A percentile compares a stretch with the other conserved stretches of the same genome.
Conservation (phyloP, 2,888 invertebrate genomes). For the Rhodophaea formosa region DNA sequence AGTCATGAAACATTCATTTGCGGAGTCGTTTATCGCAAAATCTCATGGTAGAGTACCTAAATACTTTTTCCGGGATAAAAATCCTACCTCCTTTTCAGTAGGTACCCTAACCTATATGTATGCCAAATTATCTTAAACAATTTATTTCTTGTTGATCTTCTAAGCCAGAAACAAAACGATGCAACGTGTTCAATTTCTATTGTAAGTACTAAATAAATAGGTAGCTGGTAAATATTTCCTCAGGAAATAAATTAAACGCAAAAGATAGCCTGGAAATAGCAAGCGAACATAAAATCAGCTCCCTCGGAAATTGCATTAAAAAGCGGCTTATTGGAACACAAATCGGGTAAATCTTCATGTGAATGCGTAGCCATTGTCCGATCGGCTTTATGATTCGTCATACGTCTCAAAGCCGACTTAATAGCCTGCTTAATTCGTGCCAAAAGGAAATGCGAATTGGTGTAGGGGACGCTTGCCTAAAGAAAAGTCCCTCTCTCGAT, state of each 20-base stretch:
- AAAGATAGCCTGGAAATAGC: slow-evolving; percentile 33
- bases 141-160: too few species aligned
- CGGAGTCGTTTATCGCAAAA: too few species aligned
- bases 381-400: slow-evolving; percentile 71
- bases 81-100: too few species aligned
- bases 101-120: too few species aligned
- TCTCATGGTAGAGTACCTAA: too few species aligned
- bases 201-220: not conserved
- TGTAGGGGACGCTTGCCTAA: slow-evolving; percentile 56
- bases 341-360: slow-evolving; percentile 54
- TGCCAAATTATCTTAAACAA: too few species aligned
- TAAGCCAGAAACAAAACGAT: too few species aligned
- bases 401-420: slow-evolving; percentile 72
- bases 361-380: slow-evolving; percentile 58
- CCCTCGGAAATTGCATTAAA: slow-evolving; percentile 33
- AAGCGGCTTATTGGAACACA: slow-evolving; percentile 46
- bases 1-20: too few species aligned
- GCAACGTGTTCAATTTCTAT: not conserved
- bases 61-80: too few species aligned
- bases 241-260: slow-evolving; percentile 32
- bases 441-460: slow-evolving; percentile 75
- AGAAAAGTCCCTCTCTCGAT: slow-evolving; percentile 67
- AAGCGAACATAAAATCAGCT: slow-evolving; percentile 31
- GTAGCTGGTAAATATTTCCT: slow-evolving; percentile 23
- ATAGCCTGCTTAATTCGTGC: slow-evolving; percentile 78